A percentile compares a stretch with the other conserved stretches of the same genome.
These are phyloP conservation scores for Hormiphora californensis DNA, from an alignment of 37 sponge, comb jelly and placozoan species.

Conservation along the genomic window DNA sequence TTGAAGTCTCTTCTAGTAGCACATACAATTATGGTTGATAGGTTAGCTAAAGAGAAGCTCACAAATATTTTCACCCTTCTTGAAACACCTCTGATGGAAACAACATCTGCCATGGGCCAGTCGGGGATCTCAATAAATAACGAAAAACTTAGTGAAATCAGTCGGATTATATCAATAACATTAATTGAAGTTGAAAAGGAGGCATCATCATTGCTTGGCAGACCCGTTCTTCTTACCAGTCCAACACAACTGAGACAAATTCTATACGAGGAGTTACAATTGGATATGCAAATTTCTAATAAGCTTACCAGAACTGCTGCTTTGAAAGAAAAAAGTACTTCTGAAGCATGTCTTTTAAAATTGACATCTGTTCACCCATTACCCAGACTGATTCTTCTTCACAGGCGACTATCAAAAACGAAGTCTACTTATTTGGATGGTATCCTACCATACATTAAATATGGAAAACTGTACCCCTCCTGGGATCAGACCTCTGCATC, in stretches of 20 bases:
- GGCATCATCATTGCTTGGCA: neutral
- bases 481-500: slow-evolving; percentile 47
- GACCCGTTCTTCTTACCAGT: neutral
- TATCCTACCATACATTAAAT: neutral
- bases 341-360: slow-evolving; percentile 34
- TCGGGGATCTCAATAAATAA: slow-evolving; percentile 14
- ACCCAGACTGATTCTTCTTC: slow-evolving; percentile 21
- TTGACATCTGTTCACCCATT: neutral
- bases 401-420: neutral
- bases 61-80: neutral
- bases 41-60: neutral
- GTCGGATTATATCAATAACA: neutral
- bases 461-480: slow-evolving; percentile 40
- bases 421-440: slow-evolving; percentile 52
- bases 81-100: neutral
- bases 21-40: neutral
- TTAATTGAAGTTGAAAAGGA: neutral
- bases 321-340: slow-evolving; percentile 20
- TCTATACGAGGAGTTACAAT: neutral
- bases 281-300: neutral
- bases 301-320: neutral
- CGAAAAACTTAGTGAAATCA: neutral
- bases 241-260: slow-evolving; percentile 6
- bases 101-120: slow-evolving; percentile 34
- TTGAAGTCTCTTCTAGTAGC: neutral